A percentile compares a stretch with the other conserved stretches of the same genome.
Evolutionary conservation across 1,140 invertebrate genomes (phyloP).

Genomic region (Cyclargus thomasi): DNA sequence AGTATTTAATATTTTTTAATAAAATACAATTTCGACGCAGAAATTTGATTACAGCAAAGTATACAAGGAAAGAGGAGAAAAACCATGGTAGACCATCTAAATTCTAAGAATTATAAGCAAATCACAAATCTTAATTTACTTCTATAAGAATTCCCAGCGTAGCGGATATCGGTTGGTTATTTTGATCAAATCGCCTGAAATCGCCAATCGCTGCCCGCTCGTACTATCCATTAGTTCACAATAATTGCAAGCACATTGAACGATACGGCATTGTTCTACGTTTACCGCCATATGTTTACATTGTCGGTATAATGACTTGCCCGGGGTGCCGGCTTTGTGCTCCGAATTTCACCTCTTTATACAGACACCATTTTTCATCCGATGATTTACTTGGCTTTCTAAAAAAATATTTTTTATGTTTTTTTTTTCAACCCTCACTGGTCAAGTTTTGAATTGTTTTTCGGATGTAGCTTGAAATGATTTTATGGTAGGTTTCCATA

Average conservation of each 20-base stretch:
- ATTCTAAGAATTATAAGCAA: too few species aligned
- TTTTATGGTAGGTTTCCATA: not conserved
- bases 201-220: not conserved
- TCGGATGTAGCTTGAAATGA: too few species aligned
- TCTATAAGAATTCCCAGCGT: too few species aligned
- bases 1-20: too few species aligned
- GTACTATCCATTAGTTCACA: not conserved
- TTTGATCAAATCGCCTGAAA: not conserved
- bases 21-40: too few species aligned
- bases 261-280: constrained; percentile 41
- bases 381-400: constrained; percentile 1
- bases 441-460: too few species aligned
- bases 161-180: too few species aligned
- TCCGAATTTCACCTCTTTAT: constrained; percentile 24
- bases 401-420: not conserved
- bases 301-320: constrained; percentile 46
- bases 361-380: not conserved
- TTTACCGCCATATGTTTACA: constrained; percentile 50
- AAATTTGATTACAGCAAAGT: too few species aligned
- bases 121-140: too few species aligned
- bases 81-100: too few species aligned
- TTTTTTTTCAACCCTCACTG: too few species aligned
- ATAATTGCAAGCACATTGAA: constrained; percentile 48
- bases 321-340: constrained; percentile 28
- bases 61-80: too few species aligned